Conservation (phyloP, 2,797 vertebrate species). For the Lindbergichthys nudifrons region DNA sequence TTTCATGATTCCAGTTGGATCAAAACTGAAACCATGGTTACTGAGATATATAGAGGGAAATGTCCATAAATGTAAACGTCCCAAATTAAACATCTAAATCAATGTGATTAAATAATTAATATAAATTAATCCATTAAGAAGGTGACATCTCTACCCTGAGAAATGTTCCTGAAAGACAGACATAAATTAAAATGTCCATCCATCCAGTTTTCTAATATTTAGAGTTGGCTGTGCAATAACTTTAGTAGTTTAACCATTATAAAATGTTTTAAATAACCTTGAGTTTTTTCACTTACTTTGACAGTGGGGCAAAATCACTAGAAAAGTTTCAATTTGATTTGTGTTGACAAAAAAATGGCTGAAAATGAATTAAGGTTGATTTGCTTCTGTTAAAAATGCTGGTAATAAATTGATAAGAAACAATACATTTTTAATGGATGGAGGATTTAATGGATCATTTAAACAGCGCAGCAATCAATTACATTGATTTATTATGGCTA, state of each 20-base stretch:
- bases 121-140: not conserved
- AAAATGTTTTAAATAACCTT: too few species aligned
- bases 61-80: not conserved
- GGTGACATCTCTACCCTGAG: not conserved
- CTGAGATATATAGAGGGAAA: not conserved
- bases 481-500: slow-evolving; percentile 16
- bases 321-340: too few species aligned
- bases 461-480: slow-evolving; percentile 5
- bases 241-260: too few species aligned
- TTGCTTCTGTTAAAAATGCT: not conserved
- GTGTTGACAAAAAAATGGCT: not conserved
- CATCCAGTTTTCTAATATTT: not conserved
- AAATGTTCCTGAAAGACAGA: not conserved
- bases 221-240: too few species aligned
- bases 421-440: too few species aligned
- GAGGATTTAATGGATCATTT: not conserved
- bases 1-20: not conserved
- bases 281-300: not conserved
- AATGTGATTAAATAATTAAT: not conserved
- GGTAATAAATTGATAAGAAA: not conserved
- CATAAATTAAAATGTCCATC: not conserved
- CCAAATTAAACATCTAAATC: not conserved
- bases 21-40: slow-evolving; percentile 4
- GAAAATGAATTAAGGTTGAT: not conserved
- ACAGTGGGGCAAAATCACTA: slow-evolving; percentile 1